Percentiles rank a stretch among this genome's conserved stretches.
Evolutionary conservation across 2,797 vertebrate genomes (phyloP).

Genomic region (Botia kubotai): DNA sequence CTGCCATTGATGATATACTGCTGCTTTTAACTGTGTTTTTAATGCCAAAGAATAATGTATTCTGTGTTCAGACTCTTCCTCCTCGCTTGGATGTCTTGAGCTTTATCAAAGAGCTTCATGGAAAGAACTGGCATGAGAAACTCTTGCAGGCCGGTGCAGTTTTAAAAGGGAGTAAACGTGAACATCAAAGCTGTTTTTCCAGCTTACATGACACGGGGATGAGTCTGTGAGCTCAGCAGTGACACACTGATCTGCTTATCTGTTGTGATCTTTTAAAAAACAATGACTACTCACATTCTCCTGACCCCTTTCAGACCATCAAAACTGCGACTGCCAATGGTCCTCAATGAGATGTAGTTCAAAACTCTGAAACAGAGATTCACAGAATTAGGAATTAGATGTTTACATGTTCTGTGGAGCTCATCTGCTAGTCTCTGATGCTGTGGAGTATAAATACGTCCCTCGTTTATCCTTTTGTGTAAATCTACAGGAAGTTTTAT

Average conservation of each 20-base stretch:
- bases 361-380: constrained; percentile 76
- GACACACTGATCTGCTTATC: constrained; percentile 13
- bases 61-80: constrained; percentile 38
- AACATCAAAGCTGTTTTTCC: constrained; percentile 1
- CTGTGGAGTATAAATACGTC: too few species aligned
- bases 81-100: constrained; percentile 16
- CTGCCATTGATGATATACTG: not conserved
- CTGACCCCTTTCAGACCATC: constrained; percentile 80
- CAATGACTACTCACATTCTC: constrained; percentile 82
- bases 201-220: not conserved
- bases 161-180: constrained; percentile 20
- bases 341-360: constrained; percentile 80
- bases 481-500: too few species aligned
- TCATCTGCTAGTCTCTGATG: too few species aligned
- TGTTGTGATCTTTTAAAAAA: not conserved
- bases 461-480: too few species aligned
- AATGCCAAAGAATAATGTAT: constrained; percentile 29
- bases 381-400: not conserved
- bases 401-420: not conserved
- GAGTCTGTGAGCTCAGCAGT: not conserved
- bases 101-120: not conserved
- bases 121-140: constrained; percentile 1
- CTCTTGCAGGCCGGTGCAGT: not conserved
- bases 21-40: not conserved
- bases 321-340: constrained; percentile 84